Conservation (phyloP, 1,140 invertebrate genomes). For the Saccostrea echinata region DNA sequence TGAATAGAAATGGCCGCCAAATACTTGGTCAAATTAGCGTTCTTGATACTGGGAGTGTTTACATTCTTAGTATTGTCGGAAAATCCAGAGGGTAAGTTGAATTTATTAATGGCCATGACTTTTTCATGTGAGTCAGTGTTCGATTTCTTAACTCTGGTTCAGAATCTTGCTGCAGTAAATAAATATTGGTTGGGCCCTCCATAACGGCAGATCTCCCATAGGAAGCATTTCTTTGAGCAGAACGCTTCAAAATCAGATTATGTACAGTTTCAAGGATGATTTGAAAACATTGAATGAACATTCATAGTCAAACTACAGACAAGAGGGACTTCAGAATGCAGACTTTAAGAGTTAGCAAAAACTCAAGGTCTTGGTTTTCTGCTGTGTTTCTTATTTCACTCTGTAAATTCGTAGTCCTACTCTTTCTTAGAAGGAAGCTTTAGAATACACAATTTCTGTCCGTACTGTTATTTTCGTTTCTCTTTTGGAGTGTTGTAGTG, state of each 20-base stretch:
- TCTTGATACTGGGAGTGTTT: not conserved
- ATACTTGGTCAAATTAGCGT: not conserved
- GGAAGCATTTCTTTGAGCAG: not conserved
- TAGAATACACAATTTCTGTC: too few relatives aligned
- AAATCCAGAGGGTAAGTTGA: not conserved
- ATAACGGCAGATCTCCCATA: not conserved
- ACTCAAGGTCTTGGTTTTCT: not conserved
- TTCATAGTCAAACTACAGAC: not conserved
- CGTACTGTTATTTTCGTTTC: too few relatives aligned
- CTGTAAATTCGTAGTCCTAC: too few relatives aligned
- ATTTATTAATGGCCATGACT: not conserved
- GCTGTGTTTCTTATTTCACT: too few relatives aligned
- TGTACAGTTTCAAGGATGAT: not conserved
- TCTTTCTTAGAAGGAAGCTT: too few relatives aligned
- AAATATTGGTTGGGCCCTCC: not conserved
- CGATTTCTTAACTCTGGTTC: not conserved
- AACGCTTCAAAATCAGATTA: not conserved
- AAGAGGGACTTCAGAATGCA: too few relatives aligned
- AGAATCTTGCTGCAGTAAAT: not conserved
- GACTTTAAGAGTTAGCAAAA: not conserved
- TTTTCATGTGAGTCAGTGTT: not conserved
- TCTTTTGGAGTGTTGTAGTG: too few relatives aligned
- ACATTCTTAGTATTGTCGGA: not conserved
- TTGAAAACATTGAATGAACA: not conserved
- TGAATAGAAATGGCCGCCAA: conserved; percentile 6